Evolutionary conservation across 2,888 invertebrate species (phyloP), one percentile per base, ranked within the genome.

Genomic region (Oligia fasciuncula): DNA sequence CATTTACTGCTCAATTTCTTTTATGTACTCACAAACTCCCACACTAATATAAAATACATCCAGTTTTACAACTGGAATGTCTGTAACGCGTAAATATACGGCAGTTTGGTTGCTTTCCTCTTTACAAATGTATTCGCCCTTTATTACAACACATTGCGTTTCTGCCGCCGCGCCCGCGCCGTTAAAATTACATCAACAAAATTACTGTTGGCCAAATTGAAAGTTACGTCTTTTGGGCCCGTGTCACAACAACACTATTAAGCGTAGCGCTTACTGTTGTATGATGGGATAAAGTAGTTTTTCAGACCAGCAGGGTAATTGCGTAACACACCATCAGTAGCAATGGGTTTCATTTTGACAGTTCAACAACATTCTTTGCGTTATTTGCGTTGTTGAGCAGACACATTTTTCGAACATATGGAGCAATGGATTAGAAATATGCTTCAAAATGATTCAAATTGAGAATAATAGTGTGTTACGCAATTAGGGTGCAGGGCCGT

Each of bases 161-260:
- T 40, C 68, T 54, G 79, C 51, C 11, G 65, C 83, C 76, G 77
- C 65, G 83, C 81, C 63, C 70, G 77, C 51, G 81, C 80, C 83
- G 85, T 89, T 88, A 88, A 90, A 90, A 85, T 85, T 84, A 88
- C 87, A 89, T 89, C 85, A 89, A 85, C 83, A 40, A 79, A 85
- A 90, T 89, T 88, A 86, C 87, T 80, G 81, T 85, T 76, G 70
- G 75, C 77, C 69, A 86, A 84, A 89, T 88, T 86, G 85, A 82
- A 86, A 85, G 79, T 84, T 74, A 81, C 76, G 83, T 81, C 74
- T 81, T 83, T 84, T 63, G 54, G 68, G 62, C 73, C 46, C 40
- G 76, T 73, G 80, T 87, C 73, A 82, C 78, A 83, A 83, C 70
- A 84, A 87, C 78, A 84, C 72, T 83, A 79, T 70, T 85, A 76